A percentile compares a stretch with the other conserved stretches of the same genome.
phyloP scores from a whole-genome alignment of 1,140 invertebrate species.

The Pogonomyrmex californicus region DNA sequence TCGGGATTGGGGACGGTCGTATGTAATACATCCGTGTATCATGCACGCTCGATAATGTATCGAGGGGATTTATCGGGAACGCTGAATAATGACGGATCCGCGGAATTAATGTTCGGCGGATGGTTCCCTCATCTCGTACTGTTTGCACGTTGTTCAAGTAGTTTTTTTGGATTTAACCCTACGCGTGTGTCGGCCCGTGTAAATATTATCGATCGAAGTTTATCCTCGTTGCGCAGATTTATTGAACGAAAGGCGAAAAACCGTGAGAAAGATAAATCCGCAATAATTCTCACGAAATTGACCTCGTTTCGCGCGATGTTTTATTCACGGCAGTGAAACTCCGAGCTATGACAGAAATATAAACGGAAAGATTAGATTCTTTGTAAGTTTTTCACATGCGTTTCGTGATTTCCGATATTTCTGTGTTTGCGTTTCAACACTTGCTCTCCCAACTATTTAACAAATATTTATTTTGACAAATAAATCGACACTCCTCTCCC shows the following conservation, averaged over 20 bases:
- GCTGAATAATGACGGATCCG: conserved; percentile 34
- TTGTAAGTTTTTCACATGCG: background rate
- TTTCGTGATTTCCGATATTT: background rate
- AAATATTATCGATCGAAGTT: conserved; percentile 35
- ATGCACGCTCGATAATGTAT: conserved; percentile 33
- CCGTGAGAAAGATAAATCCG: conserved; percentile 24
- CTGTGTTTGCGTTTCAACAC: too few species aligned
- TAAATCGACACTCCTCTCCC: background rate
- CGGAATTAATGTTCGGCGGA: conserved; percentile 21
- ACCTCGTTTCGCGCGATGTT: conserved; percentile 39
- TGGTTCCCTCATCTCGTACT: background rate
- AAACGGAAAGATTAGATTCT: background rate
- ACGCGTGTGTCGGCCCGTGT: background rate
- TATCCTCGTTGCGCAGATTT: background rate
- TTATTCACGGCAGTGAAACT: conserved; percentile 30
- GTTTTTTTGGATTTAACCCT: conserved; percentile 12
- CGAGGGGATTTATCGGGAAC: conserved; percentile 12
- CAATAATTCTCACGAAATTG: conserved; percentile 56
- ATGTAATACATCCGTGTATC: background rate
- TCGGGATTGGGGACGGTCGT: background rate
- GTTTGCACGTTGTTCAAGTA: background rate
- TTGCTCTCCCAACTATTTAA: background rate
- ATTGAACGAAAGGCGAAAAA: conserved; percentile 3
- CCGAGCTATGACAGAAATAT: background rate
- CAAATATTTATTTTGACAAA: background rate